Evolutionary conservation across 64 coral and sea anemone genomes (phyloP).

Genomic region (Cladopsammia gracilis): DNA sequence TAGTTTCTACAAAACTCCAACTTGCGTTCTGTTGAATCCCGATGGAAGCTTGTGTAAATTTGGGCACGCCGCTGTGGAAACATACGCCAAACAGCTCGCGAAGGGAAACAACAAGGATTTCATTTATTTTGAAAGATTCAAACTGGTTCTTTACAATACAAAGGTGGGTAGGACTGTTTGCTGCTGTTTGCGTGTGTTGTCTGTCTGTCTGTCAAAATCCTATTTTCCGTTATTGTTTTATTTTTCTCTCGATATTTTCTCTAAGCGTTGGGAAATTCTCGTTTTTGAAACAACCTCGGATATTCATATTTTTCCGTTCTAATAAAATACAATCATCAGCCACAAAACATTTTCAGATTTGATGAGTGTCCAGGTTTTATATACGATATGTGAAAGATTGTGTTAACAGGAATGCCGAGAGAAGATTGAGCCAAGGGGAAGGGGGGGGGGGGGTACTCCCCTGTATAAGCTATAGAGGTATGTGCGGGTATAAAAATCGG

Average conservation of each 20-base stretch:
- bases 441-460: too few relatives aligned
- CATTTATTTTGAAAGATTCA: slow-evolving; percentile 70
- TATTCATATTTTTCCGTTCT: too few relatives aligned
- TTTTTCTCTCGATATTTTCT: too few relatives aligned
- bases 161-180: slow-evolving; percentile 44
- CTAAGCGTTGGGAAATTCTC: too few relatives aligned
- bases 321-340: not conserved
- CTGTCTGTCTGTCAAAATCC: too few relatives aligned
- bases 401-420: not conserved
- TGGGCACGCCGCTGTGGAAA: slow-evolving; percentile 69
- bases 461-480: too few relatives aligned
- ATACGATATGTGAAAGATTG: not conserved
- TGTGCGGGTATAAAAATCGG: too few relatives aligned
- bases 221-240: too few relatives aligned
- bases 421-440: too few relatives aligned
- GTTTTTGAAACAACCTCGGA: too few relatives aligned
- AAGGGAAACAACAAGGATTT: slow-evolving; percentile 56
- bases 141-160: slow-evolving; percentile 70
- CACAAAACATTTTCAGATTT: not conserved
- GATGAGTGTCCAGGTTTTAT: not conserved
- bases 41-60: slow-evolving; percentile 70
- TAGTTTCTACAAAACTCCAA: slow-evolving; percentile 76
- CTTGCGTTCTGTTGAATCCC: slow-evolving; percentile 44
- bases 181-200: too few relatives aligned
- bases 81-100: slow-evolving; percentile 65